Base-by-base conservation (phyloP, 92 coral and sea anemone genomes). In the Siderastrea siderea region DNA sequence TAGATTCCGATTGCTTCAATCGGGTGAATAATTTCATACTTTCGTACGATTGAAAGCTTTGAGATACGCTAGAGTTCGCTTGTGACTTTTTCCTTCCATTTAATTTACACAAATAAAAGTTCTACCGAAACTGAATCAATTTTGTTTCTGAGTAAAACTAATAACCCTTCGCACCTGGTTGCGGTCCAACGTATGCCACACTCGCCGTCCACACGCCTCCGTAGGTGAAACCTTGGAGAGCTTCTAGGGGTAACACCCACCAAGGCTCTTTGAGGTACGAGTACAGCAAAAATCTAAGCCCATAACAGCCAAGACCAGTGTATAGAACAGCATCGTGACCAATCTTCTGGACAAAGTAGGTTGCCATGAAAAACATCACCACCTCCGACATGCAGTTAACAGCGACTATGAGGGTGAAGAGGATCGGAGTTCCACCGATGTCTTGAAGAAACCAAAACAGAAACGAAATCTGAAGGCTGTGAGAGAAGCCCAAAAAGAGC, bases 171-270 rank as follows among this genome's bases (percentile, higher is more conserved):
- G 0, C 38, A 95, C 98, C 98, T 89, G 98, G 96, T n/a, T 88
- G 92, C 6, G 96, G 88, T 0, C 93, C 93, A 14, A 95, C 93
- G 66, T 95, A 95, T 0, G 98, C 92, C 7, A 95, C 98, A 66
- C 98, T 93, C 1, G 98, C 96, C 1, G 98, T 95, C 98, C 98
- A 95, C 63, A 95, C 98, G 7, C 96, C 88, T 12, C 98, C 98
- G 77, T 95, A 93, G 1, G 98, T 95, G 48, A 93, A 85, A 1
- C 98, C 98, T 82, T 95, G 98, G 54, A 95, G 80, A 54, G 76
- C 84, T 82, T 95, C 98, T 15, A 95, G 62, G 2, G 98, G 98
- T 19, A 95, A 85, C 11, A 95, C 98, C 78, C 91, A 90, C 98
- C 98, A 95, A 1, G 98, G 96, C 49, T 95, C 91, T 43, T 55